Evolutionary conservation across 2,113 vertebrate genomes (phyloP), one percentile per base, ranked within the genome.

Genomic region (Camelus dromedarius): DNA sequence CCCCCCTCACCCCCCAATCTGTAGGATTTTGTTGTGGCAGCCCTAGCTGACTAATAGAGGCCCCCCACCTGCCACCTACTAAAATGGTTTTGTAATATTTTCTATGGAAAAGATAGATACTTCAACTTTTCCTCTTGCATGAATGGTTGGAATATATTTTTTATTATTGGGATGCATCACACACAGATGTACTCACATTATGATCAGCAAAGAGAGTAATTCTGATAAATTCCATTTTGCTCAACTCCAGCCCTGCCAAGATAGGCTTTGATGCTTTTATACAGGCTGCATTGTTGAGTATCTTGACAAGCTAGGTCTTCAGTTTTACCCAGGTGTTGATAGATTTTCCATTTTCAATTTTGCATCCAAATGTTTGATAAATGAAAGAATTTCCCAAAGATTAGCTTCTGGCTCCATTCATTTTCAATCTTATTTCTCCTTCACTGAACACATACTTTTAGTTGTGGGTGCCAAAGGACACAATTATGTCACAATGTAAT

Each of bases 301-400:
- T 66, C 16, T 79, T 95, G 58, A 95, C 11, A 56, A 62, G 7
- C n/a, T 4, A 46, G 35, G 48, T 46, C 80, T 83, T 96, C 35
- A 66, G 13, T 77, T 79, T 96, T 89, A 24, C 18, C 9, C 2
- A 8, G 52, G 28, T 38, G 10, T n/a, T 96, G 28, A 67, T 85
- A 26, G 54, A 77, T 89, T 91, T 95, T 73, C 10, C 22, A 13
- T 77, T 62, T 72, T 95, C 1, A 50, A 6, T 87, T 89, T 94
- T 83, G 42, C 46, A 35, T 38, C n/a, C 67, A 70, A 77, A 52
- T 87, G 4, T 69, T 91, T 83, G 64, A 46, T 79, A 88, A 76
- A 64, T 48, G 14, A 35, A 92, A 35, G 38, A 77, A 42, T 88
- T 96, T 91, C 15, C 48, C 32, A 50, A 6, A 48, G 15, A 52